phyloP scores from a whole-genome alignment of 2,113 vertebrate species.

The Chaetodon auriga region DNA sequence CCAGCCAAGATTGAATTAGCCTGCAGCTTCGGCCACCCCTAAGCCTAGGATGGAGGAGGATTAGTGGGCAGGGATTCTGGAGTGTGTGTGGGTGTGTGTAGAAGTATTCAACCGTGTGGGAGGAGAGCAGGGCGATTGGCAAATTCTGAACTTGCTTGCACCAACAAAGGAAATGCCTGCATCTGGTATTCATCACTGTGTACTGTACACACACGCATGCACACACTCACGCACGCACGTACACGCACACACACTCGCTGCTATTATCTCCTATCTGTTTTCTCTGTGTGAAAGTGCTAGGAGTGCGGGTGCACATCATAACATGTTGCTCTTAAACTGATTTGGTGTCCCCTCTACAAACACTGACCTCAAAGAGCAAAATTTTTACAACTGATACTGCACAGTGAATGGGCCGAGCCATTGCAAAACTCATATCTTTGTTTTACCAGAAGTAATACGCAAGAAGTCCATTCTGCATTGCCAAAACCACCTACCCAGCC shows the following conservation, averaged over 20 bases:
- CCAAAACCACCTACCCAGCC: slow-evolving; percentile 82
- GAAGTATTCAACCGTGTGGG: slow-evolving; percentile 79
- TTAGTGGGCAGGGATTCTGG: slow-evolving; percentile 77
- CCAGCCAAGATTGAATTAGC: slow-evolving; percentile 80
- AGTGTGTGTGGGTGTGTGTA: slow-evolving; percentile 78
- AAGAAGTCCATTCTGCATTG: slow-evolving; percentile 76
- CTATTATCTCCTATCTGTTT: slow-evolving; percentile 61
- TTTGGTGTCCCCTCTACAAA: slow-evolving; percentile 60
- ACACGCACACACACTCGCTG: neutral
- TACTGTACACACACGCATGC: slow-evolving; percentile 58
- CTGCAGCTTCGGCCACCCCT: slow-evolving; percentile 76
- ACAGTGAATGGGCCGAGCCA: slow-evolving; percentile 67
- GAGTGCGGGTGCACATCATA: slow-evolving; percentile 46
- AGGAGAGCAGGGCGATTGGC: slow-evolving; percentile 78
- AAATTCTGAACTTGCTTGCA: slow-evolving; percentile 80
- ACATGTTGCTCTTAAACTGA: slow-evolving; percentile 53
- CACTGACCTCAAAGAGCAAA: slow-evolving; percentile 67
- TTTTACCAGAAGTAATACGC: slow-evolving; percentile 76
- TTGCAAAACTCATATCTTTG: slow-evolving; percentile 71
- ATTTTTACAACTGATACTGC: slow-evolving; percentile 61
- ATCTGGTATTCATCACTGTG: slow-evolving; percentile 80
- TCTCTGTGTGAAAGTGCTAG: slow-evolving; percentile 48
- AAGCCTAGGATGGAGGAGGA: slow-evolving; percentile 78
- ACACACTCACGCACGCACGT: slow-evolving; percentile 25
- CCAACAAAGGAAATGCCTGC: slow-evolving; percentile 84